Percentiles rank a stretch among this genome's conserved stretches.
Conservation (phyloP, 2,888 invertebrate genomes). For the Trichogramma dendrolimi region DNA sequence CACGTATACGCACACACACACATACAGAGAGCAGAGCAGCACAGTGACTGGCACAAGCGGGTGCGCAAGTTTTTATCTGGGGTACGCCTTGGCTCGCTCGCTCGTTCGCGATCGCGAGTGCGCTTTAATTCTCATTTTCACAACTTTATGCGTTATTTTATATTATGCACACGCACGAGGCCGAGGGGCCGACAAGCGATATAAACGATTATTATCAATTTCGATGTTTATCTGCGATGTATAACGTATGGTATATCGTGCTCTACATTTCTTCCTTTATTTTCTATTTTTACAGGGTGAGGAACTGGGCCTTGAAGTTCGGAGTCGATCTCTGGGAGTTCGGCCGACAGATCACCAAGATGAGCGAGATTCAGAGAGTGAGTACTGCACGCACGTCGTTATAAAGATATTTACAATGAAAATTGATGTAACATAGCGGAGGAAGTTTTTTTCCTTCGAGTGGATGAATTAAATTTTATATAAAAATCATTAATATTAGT, state of each 20-base stretch:
- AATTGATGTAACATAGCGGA: too few relatives aligned
- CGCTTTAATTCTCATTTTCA: slow-evolving; percentile 13
- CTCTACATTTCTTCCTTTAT: background rate
- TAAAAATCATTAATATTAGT: too few relatives aligned
- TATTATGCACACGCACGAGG: too few relatives aligned
- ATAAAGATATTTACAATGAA: background rate
- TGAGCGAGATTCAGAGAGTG: slow-evolving; percentile 83
- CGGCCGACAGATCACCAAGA: slow-evolving; percentile 80
- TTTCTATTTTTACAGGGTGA: slow-evolving; percentile 62
- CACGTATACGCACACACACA: background rate
- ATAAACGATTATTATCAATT: background rate
- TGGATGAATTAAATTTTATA: too few relatives aligned
- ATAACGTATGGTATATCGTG: background rate
- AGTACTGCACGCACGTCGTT: slow-evolving; percentile 48
- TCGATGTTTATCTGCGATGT: background rate
- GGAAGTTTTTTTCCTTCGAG: too few relatives aligned
- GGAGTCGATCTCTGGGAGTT: slow-evolving; percentile 88
- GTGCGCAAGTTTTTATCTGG: too few relatives aligned
- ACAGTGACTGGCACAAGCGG: too few relatives aligned
- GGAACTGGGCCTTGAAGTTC: slow-evolving; percentile 87
- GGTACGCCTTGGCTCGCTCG: background rate
- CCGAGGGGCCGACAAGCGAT: too few relatives aligned
- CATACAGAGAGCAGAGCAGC: too few relatives aligned
- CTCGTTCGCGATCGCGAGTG: background rate
- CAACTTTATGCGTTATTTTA: too few relatives aligned